phyloP scores from a whole-genome alignment of 2,113 vertebrate species.

The Electrona antarctica region DNA sequence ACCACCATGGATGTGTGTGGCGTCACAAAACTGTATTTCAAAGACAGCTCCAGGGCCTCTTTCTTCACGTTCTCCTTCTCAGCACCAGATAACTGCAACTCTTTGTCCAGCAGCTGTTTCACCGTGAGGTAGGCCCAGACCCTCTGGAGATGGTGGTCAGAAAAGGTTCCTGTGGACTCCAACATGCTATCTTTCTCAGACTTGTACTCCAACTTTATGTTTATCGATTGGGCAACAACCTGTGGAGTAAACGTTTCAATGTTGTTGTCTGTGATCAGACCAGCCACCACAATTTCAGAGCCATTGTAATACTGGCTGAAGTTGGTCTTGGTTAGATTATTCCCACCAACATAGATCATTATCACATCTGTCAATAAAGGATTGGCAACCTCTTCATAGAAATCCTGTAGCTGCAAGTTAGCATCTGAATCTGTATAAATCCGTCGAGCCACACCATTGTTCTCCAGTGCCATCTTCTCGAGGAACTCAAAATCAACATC shows the following conservation, averaged over 20 bases:
- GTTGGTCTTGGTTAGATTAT: conserved; percentile 79
- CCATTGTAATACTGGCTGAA: conserved; percentile 86
- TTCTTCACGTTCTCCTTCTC: conserved; percentile 83
- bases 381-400: conserved; percentile 85
- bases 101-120: conserved; percentile 89
- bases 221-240: too few species aligned
- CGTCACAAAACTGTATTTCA: conserved; percentile 89
- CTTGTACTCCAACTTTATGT: conserved; percentile 68
- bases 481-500: conserved; percentile 85
- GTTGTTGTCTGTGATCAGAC: conserved; percentile 77
- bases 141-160: conserved; percentile 84
- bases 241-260: conserved; percentile 72
- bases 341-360: conserved; percentile 74
- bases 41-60: conserved; percentile 40
- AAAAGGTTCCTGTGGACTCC: conserved; percentile 70
- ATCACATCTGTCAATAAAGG: conserved; percentile 81
- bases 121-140: conserved; percentile 96
- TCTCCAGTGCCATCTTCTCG: conserved; percentile 83
- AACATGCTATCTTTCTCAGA: conserved; percentile 43
- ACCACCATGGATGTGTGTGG: conserved; percentile 96
- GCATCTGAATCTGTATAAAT: conserved; percentile 87
- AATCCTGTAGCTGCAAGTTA: conserved; percentile 85
- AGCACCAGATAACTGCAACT: conserved; percentile 82
- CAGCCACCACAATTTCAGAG: conserved; percentile 86
- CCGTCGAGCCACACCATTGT: conserved; percentile 79